phyloP scores from a whole-genome alignment of 2,888 invertebrate genomes.

The Hofmannophila pseudospretella region DNA sequence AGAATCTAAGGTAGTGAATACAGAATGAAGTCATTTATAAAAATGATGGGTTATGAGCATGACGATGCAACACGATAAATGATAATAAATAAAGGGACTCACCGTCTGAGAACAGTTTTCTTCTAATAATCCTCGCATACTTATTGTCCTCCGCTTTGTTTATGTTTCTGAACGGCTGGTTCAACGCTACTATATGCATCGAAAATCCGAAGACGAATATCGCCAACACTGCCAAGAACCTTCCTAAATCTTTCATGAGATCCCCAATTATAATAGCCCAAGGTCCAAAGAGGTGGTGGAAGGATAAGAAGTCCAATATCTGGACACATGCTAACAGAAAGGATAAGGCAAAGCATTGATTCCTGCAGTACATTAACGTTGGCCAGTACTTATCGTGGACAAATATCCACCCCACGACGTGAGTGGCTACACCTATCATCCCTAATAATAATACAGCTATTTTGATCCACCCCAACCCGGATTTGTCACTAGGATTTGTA shows the following conservation, averaged over 20 bases:
- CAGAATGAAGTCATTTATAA: no score
- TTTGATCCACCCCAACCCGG: slow-evolving; percentile 96
- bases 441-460: slow-evolving; percentile 91
- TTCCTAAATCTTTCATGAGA: slow-evolving; percentile 94
- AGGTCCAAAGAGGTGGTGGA: slow-evolving; percentile 99
- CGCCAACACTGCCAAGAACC: slow-evolving; percentile 97
- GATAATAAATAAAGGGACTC: slow-evolving; percentile 42
- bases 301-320: slow-evolving; percentile 97
- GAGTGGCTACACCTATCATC: slow-evolving; percentile 93
- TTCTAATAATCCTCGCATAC: slow-evolving; percentile 74
- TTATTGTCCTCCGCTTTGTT: slow-evolving; percentile 79
- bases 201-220: slow-evolving; percentile 99
- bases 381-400: slow-evolving; percentile 85
- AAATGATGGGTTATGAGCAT: neutral
- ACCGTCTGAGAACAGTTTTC: slow-evolving; percentile 86
- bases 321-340: slow-evolving; percentile 98
- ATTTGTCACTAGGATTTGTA: slow-evolving; percentile 98
- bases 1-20: neutral
- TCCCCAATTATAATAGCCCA: slow-evolving; percentile 99
- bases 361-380: slow-evolving; percentile 94
- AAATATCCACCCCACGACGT: slow-evolving; percentile 88
- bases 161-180: slow-evolving; percentile 92
- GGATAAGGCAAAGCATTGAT: slow-evolving; percentile 97
- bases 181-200: slow-evolving; percentile 96
- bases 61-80: slow-evolving; percentile 11